Conservation (phyloP, 2,888 invertebrate species). For the Dorcus parallelipipedus region DNA sequence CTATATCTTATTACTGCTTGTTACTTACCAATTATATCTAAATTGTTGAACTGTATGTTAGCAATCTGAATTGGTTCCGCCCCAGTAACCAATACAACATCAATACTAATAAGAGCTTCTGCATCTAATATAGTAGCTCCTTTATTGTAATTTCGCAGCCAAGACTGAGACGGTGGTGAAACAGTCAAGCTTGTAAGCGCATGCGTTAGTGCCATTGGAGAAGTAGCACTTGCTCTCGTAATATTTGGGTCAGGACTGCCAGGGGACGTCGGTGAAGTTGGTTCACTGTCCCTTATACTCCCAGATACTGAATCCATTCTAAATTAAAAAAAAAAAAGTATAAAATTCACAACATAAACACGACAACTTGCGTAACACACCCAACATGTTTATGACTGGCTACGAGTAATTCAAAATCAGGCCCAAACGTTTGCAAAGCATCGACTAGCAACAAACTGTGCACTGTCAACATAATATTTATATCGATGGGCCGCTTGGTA, state of each 20-base stretch:
- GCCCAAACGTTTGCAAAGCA: constrained; percentile 92
- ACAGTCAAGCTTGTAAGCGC: constrained; percentile 50
- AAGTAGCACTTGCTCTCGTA: constrained; percentile 42
- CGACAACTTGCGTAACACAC: constrained; percentile 47
- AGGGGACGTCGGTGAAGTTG: constrained; percentile 83
- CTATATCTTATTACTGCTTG: too few relatives aligned
- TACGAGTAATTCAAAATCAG: constrained; percentile 90
- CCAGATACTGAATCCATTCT: constrained; percentile 94
- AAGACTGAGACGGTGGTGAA: constrained; percentile 33
- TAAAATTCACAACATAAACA: background rate
- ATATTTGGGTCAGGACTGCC: constrained; percentile 62
- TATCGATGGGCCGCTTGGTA: constrained; percentile 70
- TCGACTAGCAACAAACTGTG: constrained; percentile 91
- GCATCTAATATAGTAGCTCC: constrained; percentile 49
- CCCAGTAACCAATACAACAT: constrained; percentile 68
- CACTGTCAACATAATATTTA: constrained; percentile 78
- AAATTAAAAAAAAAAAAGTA: constrained; percentile 9
- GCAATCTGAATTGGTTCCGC: constrained; percentile 62
- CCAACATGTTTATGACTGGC: constrained; percentile 94
- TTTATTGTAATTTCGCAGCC: constrained; percentile 24
- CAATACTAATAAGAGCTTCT: constrained; percentile 75
- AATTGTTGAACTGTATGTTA: constrained; percentile 88
- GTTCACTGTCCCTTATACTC: constrained; percentile 87
- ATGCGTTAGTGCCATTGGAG: constrained; percentile 56
- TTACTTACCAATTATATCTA: constrained; percentile 83